phyloP scores from a whole-genome alignment of 2,888 invertebrate genomes.

The Zele albiditarsus region DNA sequence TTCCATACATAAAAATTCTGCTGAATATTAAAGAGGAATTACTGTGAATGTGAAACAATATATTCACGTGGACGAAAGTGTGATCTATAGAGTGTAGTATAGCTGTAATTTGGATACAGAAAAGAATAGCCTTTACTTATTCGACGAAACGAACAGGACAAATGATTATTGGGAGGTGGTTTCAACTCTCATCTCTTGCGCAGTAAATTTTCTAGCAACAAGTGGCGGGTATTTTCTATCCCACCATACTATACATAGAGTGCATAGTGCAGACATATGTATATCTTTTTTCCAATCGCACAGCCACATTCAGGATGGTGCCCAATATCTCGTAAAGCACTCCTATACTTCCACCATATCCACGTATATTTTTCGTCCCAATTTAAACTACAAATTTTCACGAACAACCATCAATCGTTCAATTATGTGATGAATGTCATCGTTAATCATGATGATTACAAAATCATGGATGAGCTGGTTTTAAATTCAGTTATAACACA shows the following conservation, averaged over 20 bases:
- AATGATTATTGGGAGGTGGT: conserved; percentile 22
- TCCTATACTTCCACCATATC: no score
- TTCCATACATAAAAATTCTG: no score
- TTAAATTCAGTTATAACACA: neutral
- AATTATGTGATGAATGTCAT: no score
- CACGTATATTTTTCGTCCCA: no score
- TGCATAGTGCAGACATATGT: neutral
- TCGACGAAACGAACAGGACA: conserved; percentile 14
- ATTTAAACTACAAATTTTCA: no score
- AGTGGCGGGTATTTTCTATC: conserved; percentile 39
- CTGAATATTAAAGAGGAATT: no score
- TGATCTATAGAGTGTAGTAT: neutral
- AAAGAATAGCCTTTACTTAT: conserved; percentile 15
- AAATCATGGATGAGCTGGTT: neutral
- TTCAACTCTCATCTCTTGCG: conserved; percentile 24
- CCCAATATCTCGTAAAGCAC: no score
- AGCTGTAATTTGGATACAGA: neutral
- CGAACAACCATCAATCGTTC: no score
- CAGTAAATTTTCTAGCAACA: conserved; percentile 42
- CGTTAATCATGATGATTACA: neutral
- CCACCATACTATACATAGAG: neutral
- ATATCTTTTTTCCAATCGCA: neutral
- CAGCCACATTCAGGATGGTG: neutral
- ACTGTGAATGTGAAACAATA: no score
- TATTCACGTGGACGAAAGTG: neutral